Conservation (phyloP, 2,888 invertebrate species). For the Ditylenchus weischeri region DNA sequence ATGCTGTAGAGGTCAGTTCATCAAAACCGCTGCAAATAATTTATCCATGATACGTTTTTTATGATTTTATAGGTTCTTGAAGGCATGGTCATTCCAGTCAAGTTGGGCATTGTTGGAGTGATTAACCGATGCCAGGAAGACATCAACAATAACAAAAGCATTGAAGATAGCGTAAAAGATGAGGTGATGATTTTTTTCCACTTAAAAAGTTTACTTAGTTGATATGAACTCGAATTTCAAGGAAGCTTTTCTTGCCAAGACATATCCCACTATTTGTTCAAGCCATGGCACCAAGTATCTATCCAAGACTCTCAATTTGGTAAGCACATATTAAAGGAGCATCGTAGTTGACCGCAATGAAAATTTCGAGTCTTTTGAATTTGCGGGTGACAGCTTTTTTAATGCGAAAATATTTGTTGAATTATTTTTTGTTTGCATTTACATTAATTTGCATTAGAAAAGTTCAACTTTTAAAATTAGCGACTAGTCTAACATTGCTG, state of each 20-base stretch:
- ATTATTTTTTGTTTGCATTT: too few species aligned
- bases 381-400: too few species aligned
- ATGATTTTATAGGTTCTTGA: too few species aligned
- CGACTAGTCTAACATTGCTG: too few species aligned
- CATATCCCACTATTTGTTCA: constrained; percentile 89
- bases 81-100: constrained; percentile 93
- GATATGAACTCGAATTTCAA: neutral
- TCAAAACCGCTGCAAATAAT: neutral
- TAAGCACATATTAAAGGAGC: constrained; percentile 34
- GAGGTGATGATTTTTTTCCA: neutral
- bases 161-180: constrained; percentile 22
- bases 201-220: too few species aligned
- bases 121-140: constrained; percentile 83
- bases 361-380: too few species aligned
- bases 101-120: constrained; percentile 94
- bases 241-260: constrained; percentile 63
- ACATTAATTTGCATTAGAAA: too few species aligned
- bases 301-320: constrained; percentile 87
- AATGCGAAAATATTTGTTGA: too few species aligned
- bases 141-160: constrained; percentile 18
- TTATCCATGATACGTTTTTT: constrained; percentile 8
- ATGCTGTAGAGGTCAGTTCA: constrained; percentile 37
- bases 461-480: too few species aligned
- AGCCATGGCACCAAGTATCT: constrained; percentile 91
- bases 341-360: neutral